Conservation (phyloP, 2,888 invertebrate genomes). For the Drosophila quinaria region DNA sequence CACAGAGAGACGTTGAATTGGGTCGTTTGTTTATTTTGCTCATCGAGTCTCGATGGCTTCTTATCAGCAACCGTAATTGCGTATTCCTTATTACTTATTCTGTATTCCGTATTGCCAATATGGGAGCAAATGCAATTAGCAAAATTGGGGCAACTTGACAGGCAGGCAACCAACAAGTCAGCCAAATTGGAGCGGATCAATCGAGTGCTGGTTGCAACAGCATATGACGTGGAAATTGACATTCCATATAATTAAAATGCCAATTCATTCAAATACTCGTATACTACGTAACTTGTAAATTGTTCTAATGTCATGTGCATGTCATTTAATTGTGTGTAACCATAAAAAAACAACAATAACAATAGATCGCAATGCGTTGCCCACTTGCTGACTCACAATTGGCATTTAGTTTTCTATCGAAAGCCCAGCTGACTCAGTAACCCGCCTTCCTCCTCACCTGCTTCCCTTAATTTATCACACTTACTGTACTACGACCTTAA, state of each 20-base stretch:
- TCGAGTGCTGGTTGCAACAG: slow-evolving; percentile 5
- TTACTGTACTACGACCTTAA: slow-evolving; percentile 12
- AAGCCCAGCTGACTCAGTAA: slow-evolving; percentile 30
- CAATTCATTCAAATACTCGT: slow-evolving; percentile 6
- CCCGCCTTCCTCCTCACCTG: neutral
- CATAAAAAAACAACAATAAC: slow-evolving; percentile 10
- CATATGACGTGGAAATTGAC: slow-evolving; percentile 8
- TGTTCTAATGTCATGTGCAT: slow-evolving; percentile 15
- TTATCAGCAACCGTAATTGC: slow-evolving; percentile 33
- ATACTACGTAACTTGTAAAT: slow-evolving; percentile 7
- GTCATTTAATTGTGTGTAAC: slow-evolving; percentile 14
- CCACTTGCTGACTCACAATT: slow-evolving; percentile 44
- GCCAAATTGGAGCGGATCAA: slow-evolving; percentile 58
- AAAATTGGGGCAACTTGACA: slow-evolving; percentile 44
- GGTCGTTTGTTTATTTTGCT: slow-evolving; percentile 19
- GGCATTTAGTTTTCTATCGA: neutral
- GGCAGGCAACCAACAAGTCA: slow-evolving; percentile 4
- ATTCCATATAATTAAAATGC: slow-evolving; percentile 17
- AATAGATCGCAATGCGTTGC: slow-evolving; percentile 3
- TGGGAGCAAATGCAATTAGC: slow-evolving; percentile 47
- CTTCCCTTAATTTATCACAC: neutral
- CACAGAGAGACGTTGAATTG: slow-evolving; percentile 11
- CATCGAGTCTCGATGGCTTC: slow-evolving; percentile 24
- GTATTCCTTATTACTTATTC: neutral
- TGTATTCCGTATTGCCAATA: slow-evolving; percentile 17